Evolutionary conservation across 2,113 vertebrate species (phyloP), one percentile per base, ranked within the genome.

Genomic region (Pterophyllum scalare): DNA sequence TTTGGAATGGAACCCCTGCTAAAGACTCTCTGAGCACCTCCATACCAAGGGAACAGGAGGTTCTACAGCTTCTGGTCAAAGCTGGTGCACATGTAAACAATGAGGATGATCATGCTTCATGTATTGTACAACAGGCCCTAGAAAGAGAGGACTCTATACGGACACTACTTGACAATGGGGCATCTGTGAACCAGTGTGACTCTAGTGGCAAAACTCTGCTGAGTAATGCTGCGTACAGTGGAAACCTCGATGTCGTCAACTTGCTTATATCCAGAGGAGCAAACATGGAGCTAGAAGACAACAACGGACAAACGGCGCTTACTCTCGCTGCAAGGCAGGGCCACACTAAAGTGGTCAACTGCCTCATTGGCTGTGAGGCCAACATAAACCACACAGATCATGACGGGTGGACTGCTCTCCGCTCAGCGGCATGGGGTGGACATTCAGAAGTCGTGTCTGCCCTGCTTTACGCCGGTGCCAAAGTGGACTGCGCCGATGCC

Each of bases 361-460:
- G 98, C 89, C 94, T 99, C 67, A 99, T 99, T 8, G 98, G 97
- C 20, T 97, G 97, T 1, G 97, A 98, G 40, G 97, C 98, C 54
- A 97, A 99, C 5, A 97, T 99, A 62, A 98, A 99, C 89, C 98
- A 99, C 90, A 99, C 97, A 0, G 98, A 99, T 76, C 98, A 98
- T 0, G 98, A 99, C 0, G 98, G 98, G 3, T 99, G 98, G 98
- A 99, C 98, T 0, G 98, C 98, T 0, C 75, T 99, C 11, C 95
- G 98, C 17, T 99, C 98, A 0, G 98, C 98, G 1, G 98, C 98
- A 0, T 99, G 98, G 98, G 98, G 98, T 0, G 98, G 98, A 17
- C 98, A 99, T 86, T 98, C 98, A 0, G 98, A 99, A 86, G 98
- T 99, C 1, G 98, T 99, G 12, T 99, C 98, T 0, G 98, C 98